Evolutionary conservation across 2,797 vertebrate species (phyloP).

Genomic region (Phaenicophaeus curvirostris): DNA sequence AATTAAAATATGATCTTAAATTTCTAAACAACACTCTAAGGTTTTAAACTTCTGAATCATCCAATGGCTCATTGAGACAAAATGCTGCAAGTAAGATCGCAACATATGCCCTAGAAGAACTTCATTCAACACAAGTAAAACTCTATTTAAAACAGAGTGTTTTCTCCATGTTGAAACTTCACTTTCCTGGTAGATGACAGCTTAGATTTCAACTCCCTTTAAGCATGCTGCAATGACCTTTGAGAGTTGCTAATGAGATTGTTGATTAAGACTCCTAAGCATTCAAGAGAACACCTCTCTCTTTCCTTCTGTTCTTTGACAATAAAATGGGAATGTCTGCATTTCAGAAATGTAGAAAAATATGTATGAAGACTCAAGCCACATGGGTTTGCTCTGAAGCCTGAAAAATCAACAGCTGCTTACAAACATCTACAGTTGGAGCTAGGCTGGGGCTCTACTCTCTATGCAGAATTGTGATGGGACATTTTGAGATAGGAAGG

Average conservation of each 20-base stretch:
- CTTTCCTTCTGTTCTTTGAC: neutral
- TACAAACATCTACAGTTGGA: neutral
- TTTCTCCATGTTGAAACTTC: neutral
- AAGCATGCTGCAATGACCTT: neutral
- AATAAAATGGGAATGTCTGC: neutral
- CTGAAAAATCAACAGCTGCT: neutral
- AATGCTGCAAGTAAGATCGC: neutral
- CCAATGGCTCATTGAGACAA: neutral
- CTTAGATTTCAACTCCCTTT: neutral
- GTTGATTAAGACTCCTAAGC: neutral
- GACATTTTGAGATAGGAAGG: neutral
- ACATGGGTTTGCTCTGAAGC: neutral
- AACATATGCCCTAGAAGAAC: neutral
- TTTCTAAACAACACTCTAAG: neutral
- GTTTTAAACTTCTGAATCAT: neutral
- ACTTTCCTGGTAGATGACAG: neutral
- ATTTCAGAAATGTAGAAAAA: neutral
- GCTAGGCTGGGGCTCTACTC: neutral
- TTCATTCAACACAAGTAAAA: neutral
- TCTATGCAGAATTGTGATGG: neutral
- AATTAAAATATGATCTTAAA: neutral
- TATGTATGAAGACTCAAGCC: neutral
- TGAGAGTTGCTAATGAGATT: neutral
- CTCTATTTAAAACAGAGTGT: neutral
- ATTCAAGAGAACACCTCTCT: neutral